phyloP scores from a whole-genome alignment of 2,797 vertebrate species.

The Knipowitschia caucasica region DNA sequence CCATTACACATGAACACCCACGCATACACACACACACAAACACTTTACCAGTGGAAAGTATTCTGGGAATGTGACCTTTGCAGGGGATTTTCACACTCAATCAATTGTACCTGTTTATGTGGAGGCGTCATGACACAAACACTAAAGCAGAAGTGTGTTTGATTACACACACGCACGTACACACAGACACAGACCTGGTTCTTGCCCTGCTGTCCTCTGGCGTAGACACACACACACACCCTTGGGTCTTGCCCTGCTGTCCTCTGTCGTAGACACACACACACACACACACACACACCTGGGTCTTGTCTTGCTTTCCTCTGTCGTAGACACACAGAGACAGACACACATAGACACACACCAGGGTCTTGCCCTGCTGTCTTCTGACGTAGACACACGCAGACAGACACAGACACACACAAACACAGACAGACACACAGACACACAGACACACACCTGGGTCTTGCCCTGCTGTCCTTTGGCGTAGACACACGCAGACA shows the following conservation, averaged over 20 bases:
- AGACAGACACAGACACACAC: constrained; percentile 61
- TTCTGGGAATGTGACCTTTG: neutral
- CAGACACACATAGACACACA: constrained; percentile 47
- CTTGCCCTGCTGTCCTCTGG: constrained; percentile 98
- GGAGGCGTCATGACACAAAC: neutral
- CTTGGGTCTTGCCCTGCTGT: constrained; percentile 98
- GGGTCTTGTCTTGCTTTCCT: constrained; percentile 98
- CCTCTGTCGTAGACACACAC: no score
- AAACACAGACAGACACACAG: no score
- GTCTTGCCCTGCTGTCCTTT: constrained; percentile 99
- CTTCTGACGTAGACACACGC: no score
- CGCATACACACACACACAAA: neutral
- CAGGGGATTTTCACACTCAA: neutral
- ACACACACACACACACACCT: constrained; percentile 73
- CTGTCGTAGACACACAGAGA: no score
- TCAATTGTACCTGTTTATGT: neutral
- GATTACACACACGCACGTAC: no score
- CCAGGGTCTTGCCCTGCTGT: constrained; percentile 98
- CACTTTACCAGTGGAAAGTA: neutral
- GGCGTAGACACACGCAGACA: no score
- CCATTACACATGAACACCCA: no score
- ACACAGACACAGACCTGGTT: constrained; percentile 83
- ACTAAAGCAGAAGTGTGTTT: neutral
- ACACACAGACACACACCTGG: constrained; percentile 76
- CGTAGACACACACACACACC: constrained; percentile 46